phyloP scores from a whole-genome alignment of 1,140 invertebrate species.

The Brachionus koreanus region DNA sequence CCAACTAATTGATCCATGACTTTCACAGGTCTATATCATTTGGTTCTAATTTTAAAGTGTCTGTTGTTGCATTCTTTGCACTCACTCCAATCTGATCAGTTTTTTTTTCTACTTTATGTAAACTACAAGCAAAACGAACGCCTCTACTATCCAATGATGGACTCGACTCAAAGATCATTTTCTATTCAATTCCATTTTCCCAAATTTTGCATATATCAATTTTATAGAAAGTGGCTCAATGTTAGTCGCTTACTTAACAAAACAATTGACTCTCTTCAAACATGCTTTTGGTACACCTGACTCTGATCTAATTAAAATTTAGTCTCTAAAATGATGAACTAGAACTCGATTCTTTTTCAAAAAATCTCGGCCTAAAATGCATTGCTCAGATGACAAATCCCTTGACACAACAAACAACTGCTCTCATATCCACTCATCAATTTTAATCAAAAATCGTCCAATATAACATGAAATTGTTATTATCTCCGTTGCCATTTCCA shows the following conservation, averaged over 20 bases:
- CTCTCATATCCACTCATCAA: background rate
- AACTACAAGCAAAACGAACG: background rate
- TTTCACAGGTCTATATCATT: no score
- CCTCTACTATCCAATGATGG: background rate
- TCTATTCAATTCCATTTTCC: background rate
- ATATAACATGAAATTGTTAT: background rate
- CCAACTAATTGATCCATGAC: no score
- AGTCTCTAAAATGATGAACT: background rate
- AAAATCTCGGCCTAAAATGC: slow-evolving; percentile 17
- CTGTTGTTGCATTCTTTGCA: background rate
- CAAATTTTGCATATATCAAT: slow-evolving; percentile 4
- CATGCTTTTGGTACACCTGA: background rate
- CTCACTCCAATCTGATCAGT: background rate
- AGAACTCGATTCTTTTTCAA: background rate
- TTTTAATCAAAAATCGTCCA: background rate
- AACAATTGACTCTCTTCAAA: background rate
- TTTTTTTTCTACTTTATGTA: background rate
- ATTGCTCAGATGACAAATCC: background rate
- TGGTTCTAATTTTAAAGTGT: background rate
- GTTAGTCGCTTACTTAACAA: background rate
- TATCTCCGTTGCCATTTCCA: background rate
- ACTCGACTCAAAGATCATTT: background rate
- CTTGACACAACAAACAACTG: background rate
- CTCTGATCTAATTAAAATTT: background rate
- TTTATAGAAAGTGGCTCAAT: background rate